phyloP scores from a whole-genome alignment of 1,140 invertebrate genomes.

The Glossosoma conforme region DNA sequence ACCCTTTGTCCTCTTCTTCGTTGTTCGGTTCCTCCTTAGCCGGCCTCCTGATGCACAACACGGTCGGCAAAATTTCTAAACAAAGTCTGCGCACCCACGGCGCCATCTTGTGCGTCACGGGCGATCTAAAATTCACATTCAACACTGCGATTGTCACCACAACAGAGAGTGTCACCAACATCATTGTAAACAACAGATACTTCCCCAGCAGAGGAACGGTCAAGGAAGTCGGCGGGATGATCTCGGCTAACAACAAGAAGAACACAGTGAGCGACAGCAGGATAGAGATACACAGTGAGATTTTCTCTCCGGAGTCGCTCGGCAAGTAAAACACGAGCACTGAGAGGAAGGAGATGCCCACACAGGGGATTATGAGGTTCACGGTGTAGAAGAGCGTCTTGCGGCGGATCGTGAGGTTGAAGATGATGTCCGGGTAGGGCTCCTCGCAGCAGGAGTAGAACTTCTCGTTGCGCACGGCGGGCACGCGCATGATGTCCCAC shows the following conservation, averaged over 20 bases:
- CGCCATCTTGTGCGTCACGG: constrained; percentile 92
- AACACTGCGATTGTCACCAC: constrained; percentile 96
- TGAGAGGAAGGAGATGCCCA: constrained; percentile 94
- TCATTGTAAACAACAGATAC: constrained; percentile 99
- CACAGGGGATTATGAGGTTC: constrained; percentile 93
- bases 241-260: constrained; percentile 95
- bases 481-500: constrained; percentile 93
- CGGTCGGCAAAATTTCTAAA: constrained; percentile 82
- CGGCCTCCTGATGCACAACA: constrained; percentile 79
- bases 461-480: constrained; percentile 80
- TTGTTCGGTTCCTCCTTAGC: constrained; percentile 62
- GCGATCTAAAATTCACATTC: constrained; percentile 97
- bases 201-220: constrained; percentile 96
- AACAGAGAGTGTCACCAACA: constrained; percentile 95
- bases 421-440: constrained; percentile 94
- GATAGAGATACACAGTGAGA: constrained; percentile 97
- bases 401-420: constrained; percentile 92
- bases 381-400: constrained; percentile 98
- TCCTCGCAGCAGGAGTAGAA: constrained; percentile 89
- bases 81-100: constrained; percentile 87
- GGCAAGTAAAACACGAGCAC: constrained; percentile 98
- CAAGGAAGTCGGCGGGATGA: constrained; percentile 98
- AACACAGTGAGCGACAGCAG: constrained; percentile 98
- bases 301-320: constrained; percentile 96
- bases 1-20: constrained; percentile 62